These are phyloP conservation scores for Pseudobourletiella spinata DNA, from an alignment of 1,140 invertebrate genomes.

Conservation along the genomic window DNA sequence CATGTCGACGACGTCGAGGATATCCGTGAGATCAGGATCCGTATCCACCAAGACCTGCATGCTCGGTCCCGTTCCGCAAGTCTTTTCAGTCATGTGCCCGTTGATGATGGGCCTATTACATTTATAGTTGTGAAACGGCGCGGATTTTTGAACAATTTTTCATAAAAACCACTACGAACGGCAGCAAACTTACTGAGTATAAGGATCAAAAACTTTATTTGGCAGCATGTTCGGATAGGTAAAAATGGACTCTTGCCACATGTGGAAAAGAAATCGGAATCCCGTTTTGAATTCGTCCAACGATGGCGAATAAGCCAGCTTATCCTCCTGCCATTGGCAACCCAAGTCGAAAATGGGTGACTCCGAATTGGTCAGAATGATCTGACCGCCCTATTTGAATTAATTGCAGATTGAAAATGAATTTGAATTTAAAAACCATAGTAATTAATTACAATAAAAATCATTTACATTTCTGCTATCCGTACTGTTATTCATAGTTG, in stretches of 20 bases:
- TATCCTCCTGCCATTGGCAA: slow-evolving; percentile 44
- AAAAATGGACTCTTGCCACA: slow-evolving; percentile 51
- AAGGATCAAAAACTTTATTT: slow-evolving; percentile 46
- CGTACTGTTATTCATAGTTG: no score
- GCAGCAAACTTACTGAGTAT: slow-evolving; percentile 49
- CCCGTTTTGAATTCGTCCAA: slow-evolving; percentile 46
- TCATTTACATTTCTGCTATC: no score
- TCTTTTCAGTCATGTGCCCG: slow-evolving; percentile 57
- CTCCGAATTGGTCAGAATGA: slow-evolving; percentile 40
- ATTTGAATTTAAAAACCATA: not conserved
- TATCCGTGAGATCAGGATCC: slow-evolving; percentile 50
- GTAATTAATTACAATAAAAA: no score
- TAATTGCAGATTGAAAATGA: no score
- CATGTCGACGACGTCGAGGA: slow-evolving; percentile 47
- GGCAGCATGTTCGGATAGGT: slow-evolving; percentile 51
- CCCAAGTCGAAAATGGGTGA: slow-evolving; percentile 49
- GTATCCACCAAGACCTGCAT: slow-evolving; percentile 54
- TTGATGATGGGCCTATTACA: slow-evolving; percentile 67
- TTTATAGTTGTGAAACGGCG: no score
- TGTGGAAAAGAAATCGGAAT: slow-evolving; percentile 46
- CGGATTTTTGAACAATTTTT: no score
- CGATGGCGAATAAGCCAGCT: slow-evolving; percentile 49
- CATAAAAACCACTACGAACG: no score
- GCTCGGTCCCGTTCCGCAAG: slow-evolving; percentile 54
- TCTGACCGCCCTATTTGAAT: slow-evolving; percentile 8